Conservation (phyloP, 2,888 invertebrate genomes). For the Epiblema foenella region DNA sequence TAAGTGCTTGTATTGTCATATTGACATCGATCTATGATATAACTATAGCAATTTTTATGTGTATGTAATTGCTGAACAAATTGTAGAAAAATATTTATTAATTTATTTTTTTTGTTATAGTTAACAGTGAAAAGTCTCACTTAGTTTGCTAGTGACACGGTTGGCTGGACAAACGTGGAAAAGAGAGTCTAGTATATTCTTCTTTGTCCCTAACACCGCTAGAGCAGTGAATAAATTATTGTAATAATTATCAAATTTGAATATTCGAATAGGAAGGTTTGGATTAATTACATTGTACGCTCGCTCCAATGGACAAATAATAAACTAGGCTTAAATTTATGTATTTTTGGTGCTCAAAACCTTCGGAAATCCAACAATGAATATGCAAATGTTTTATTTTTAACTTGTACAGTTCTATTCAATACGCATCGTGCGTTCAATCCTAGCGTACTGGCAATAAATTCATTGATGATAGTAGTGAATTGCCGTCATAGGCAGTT, state of each 20-base stretch:
- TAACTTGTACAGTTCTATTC: conserved; percentile 10
- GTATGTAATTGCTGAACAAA: too few species aligned
- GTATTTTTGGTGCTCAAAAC: conserved; percentile 10
- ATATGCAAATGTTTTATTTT: conserved; percentile 26
- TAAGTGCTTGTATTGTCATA: neutral
- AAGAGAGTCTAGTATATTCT: neutral
- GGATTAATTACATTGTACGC: conserved; percentile 24
- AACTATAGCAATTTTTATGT: too few species aligned
- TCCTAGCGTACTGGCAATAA: conserved; percentile 7
- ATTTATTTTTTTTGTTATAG: too few species aligned
- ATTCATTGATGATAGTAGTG: conserved; percentile 12
- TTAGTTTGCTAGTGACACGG: neutral
- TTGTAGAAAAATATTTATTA: too few species aligned
- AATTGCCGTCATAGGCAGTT: conserved; percentile 15
- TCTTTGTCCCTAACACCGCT: neutral
- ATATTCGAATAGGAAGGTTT: conserved; percentile 35
- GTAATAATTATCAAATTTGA: conserved; percentile 26
- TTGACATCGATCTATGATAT: too few species aligned
- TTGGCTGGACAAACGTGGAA: neutral
- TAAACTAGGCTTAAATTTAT: conserved; percentile 21
- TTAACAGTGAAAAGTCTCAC: too few species aligned
- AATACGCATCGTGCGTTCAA: neutral
- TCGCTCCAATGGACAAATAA: conserved; percentile 27
- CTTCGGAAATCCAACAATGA: conserved; percentile 14
- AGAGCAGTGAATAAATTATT: conserved; percentile 23